phyloP scores from a whole-genome alignment of 2,113 vertebrate species.

The Callipepla californica region DNA sequence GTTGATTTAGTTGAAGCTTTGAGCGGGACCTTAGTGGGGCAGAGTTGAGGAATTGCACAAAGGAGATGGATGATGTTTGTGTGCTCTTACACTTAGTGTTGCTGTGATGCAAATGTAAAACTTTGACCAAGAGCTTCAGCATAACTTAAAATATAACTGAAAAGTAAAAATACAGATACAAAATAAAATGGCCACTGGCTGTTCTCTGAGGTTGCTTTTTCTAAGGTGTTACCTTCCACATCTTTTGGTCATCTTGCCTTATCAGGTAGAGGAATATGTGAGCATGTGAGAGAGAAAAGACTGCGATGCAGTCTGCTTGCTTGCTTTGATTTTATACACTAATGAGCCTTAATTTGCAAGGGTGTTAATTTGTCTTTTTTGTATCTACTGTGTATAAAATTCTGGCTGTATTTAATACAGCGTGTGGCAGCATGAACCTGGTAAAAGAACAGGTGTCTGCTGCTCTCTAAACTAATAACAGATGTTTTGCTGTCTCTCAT shows the following conservation, averaged over 20 bases:
- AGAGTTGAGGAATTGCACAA: background rate
- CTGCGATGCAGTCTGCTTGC: background rate
- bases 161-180: background rate
- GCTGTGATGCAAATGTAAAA: background rate
- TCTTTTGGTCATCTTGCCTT: background rate
- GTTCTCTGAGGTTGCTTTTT: background rate
- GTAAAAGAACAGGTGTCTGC: background rate
- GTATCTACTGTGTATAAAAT: background rate
- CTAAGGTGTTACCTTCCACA: background rate
- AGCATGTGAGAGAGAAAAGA: background rate
- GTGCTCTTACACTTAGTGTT: background rate
- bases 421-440: background rate
- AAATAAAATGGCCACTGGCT: background rate
- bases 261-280: background rate
- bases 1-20: background rate
- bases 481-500: background rate
- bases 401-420: background rate
- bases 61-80: background rate
- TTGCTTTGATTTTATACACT: background rate
- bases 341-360: background rate
- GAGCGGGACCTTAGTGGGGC: background rate
- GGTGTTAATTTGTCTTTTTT: background rate
- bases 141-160: background rate
- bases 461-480: background rate
- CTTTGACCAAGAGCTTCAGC: background rate